Conservation (phyloP, 2,888 invertebrate genomes). For the Cylloceria caligata region DNA sequence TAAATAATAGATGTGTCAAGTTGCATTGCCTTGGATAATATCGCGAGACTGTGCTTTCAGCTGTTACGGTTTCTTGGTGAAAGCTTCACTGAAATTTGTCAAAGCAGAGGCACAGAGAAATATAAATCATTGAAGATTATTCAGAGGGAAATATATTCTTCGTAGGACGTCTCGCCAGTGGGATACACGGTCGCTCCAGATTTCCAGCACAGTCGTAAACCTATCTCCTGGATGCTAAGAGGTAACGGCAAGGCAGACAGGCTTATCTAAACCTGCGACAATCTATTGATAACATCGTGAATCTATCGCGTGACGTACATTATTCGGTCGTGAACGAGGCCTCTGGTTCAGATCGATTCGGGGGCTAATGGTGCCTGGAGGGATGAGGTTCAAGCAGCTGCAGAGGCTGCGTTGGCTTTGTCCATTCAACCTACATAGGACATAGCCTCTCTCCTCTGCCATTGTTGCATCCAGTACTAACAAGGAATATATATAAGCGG, state of each 20-base stretch:
- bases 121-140: slow-evolving; percentile 13
- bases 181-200: slow-evolving; percentile 28
- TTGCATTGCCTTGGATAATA: background rate
- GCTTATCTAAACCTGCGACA: slow-evolving; percentile 78
- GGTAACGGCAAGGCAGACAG: slow-evolving; percentile 31
- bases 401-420: slow-evolving; percentile 34
- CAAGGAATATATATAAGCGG: slow-evolving; percentile 28
- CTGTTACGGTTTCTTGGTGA: background rate
- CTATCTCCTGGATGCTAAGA: slow-evolving; percentile 20
- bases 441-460: slow-evolving; percentile 20
- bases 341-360: slow-evolving; percentile 19
- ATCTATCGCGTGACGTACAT: slow-evolving; percentile 75
- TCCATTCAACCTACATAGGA: slow-evolving; percentile 35
- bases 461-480: slow-evolving; percentile 37
- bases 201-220: slow-evolving; percentile 54
- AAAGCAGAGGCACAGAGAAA: slow-evolving; percentile 5
- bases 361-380: slow-evolving; percentile 39
- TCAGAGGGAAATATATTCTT: slow-evolving; percentile 8
- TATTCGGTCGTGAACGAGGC: slow-evolving; percentile 43
- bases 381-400: slow-evolving; percentile 27
- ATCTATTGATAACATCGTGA: slow-evolving; percentile 76
- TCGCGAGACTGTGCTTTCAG: background rate
- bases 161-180: slow-evolving; percentile 8
- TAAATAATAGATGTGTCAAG: background rate
- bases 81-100: background rate